Percentiles rank a stretch among this genome's conserved stretches.
Evolutionary conservation across 2,797 vertebrate species (phyloP).

Genomic region (Paguma larvata): DNA sequence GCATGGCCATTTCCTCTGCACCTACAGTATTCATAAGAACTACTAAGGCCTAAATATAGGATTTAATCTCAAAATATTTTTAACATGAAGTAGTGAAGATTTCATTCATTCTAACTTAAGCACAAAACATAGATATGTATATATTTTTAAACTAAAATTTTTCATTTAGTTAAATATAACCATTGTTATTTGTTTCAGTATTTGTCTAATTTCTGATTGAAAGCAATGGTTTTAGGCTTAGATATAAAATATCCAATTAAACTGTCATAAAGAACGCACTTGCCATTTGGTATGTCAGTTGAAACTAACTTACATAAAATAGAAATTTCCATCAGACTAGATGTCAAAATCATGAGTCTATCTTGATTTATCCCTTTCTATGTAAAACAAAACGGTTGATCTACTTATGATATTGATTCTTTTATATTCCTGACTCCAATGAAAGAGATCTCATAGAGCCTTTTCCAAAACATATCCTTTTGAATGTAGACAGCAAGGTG

Average conservation of each 20-base stretch:
- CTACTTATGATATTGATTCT: background rate
- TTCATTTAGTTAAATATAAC: background rate
- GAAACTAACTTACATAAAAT: slow-evolving; percentile 19
- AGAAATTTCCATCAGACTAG: background rate
- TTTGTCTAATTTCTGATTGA: background rate
- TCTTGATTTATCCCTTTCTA: background rate
- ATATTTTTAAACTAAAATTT: slow-evolving; percentile 14
- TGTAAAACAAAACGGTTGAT: background rate
- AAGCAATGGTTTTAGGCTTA: background rate
- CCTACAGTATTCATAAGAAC: background rate
- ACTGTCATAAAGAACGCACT: background rate
- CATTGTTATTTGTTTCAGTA: background rate
- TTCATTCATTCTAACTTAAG: slow-evolving; percentile 9
- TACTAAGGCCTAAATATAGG: background rate
- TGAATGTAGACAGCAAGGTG: background rate
- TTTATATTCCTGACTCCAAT: background rate
- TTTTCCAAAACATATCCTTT: background rate
- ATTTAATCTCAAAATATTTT: slow-evolving; percentile 33
- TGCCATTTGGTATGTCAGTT: background rate
- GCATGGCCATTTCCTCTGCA: background rate
- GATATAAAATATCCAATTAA: background rate
- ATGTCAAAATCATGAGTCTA: background rate
- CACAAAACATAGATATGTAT: background rate
- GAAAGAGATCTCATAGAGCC: background rate
- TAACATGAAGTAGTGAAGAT: background rate